Base-by-base conservation (phyloP, 2,888 invertebrate genomes). In the Heliothis peltigera region DNA sequence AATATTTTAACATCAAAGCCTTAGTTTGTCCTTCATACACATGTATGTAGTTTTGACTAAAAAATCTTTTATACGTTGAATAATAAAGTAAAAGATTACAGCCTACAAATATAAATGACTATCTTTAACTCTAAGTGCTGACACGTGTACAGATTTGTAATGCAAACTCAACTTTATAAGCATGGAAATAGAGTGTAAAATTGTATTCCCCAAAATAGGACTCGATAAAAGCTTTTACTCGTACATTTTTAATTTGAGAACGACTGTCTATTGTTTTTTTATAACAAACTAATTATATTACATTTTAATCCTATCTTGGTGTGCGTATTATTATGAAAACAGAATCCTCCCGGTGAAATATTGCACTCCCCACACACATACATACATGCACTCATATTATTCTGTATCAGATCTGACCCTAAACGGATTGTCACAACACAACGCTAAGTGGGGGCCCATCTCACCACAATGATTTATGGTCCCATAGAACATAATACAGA, bases 381-480 rank as follows among this genome's bases (percentile, higher is more conserved):
- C 56, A 53, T 42, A 25, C 17, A 25, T 39, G 21, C 21, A 35
- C 28, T 59, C 17, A 42, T 42, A 53, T 51, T 55, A 52, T 56
- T 46, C 48, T 17, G 42, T 19, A n/a, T 28, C 21, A 47, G 15
- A 57, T 35, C 44, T 42, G 17, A 60, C 44, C 25, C 52, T 43
- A 10, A 55, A 52, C 48, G 32, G 42, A 65, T 70, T 58, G 58
- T 21, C 48, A 10, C 47, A 51, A 74, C 42, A 70, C 52, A 52
- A 75, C 59, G 64, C 48, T 72, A 75, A 72, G 76, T 75, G 76
- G 54, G 43, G 49, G 18, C 54, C 39, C 65, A 60, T 75, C 49
- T 64, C 35, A 42, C 35, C 17, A 32, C 21, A 43, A 73, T 80
- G 70, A 80, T 79, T 78, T 75, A 80, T 76, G 54, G 63, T 73